Percentiles rank a stretch among this genome's conserved stretches.
phyloP scores from a whole-genome alignment of 37 sponge, comb jelly and placozoan genomes.

The Tethya wilhelma region DNA sequence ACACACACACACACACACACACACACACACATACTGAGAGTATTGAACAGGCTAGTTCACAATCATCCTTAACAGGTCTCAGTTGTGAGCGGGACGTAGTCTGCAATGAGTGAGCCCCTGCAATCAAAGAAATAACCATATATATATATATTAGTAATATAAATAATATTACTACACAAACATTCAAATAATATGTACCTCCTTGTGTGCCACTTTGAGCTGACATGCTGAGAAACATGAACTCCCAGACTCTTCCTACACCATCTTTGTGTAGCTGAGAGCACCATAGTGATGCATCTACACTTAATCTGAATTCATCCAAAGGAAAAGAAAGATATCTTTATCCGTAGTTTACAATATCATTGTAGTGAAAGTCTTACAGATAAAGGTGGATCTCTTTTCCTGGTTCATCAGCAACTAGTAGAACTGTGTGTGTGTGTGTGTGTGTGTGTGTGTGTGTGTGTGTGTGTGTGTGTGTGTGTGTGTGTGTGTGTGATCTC shows the following conservation, averaged over 20 bases:
- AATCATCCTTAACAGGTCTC: background rate
- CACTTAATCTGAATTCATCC: background rate
- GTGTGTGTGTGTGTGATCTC: too few species aligned
- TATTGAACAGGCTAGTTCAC: background rate
- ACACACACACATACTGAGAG: conserved; percentile 6
- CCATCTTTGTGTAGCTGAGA: conserved; percentile 32
- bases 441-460: background rate
- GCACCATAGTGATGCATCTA: conserved; percentile 16
- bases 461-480: too few species aligned
- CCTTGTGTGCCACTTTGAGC: conserved; percentile 12
- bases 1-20: background rate
- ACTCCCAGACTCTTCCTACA: conserved; percentile 54
- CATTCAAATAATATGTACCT: conserved; percentile 2
- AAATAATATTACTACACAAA: background rate
- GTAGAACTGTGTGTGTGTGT: conserved; percentile 5
- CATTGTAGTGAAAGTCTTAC: conserved; percentile 8
- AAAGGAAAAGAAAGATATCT: background rate
- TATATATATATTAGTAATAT: background rate
- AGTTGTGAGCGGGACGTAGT: conserved; percentile 20
- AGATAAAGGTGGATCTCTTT: conserved; percentile 23
- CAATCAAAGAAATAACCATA: background rate
- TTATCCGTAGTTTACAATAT: background rate
- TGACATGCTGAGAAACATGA: conserved; percentile 8
- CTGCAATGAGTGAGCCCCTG: conserved; percentile 13
- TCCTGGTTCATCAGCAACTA: conserved; percentile 32